Conservation (phyloP, 2,113 vertebrate genomes). For the Natator depressus region DNA sequence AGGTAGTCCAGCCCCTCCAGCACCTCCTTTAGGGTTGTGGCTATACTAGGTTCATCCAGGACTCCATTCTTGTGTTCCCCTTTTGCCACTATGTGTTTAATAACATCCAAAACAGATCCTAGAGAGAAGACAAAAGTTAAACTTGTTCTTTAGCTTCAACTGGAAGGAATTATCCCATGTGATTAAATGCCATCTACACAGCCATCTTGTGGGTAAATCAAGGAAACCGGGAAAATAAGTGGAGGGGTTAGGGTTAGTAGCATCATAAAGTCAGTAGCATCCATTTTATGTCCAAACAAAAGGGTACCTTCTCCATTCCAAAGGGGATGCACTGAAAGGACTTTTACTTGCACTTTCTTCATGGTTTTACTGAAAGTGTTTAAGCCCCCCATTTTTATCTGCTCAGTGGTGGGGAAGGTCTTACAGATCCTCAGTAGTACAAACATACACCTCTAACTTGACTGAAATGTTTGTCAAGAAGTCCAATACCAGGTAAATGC, state of each 20-base stretch:
- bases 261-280: neutral
- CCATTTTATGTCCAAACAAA: neutral
- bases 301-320: neutral
- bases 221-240: neutral
- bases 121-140: neutral
- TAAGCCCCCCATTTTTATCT: neutral
- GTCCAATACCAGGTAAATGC: neutral
- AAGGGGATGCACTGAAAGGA: neutral
- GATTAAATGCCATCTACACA: neutral
- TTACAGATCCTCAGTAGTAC: neutral
- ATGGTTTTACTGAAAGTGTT: neutral
- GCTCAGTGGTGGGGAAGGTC: neutral
- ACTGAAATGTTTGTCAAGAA: neutral
- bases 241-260: neutral
- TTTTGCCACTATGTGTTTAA: slow-evolving; percentile 93
- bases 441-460: neutral
- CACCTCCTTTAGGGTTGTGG: slow-evolving; percentile 91
- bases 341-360: neutral
- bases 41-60: slow-evolving; percentile 91
- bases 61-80: slow-evolving; percentile 94
- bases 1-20: slow-evolving; percentile 94
- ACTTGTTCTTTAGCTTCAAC: neutral
- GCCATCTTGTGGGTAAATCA: neutral
- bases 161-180: neutral
- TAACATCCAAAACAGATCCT: slow-evolving; percentile 96